Evolutionary conservation across 2,113 vertebrate genomes (phyloP), one percentile per base, ranked within the genome.

Genomic region (Etia nguti): DNA sequence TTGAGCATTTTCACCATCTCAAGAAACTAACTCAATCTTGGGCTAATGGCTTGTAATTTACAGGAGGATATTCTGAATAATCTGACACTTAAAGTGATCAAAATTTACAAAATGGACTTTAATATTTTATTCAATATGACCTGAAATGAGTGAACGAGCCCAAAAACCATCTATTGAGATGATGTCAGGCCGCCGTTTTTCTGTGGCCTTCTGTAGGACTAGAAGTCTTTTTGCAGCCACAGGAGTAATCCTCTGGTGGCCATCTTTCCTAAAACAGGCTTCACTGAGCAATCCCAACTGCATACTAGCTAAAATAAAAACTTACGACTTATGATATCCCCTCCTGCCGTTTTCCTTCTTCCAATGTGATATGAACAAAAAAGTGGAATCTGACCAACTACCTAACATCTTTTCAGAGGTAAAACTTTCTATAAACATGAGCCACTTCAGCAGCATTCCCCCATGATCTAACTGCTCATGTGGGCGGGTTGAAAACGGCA

Each of bases 401-500:
- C 2, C 20, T 20, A 6, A 6, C 20, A 4, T 81, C 4, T 52
- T 79, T 52, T 91, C 54, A 52, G 24, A 82, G 46, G 86, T 34
- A 54, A 57, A 90, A 88, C 55, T 81, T 91, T 62, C 68, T 48
- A 77, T 29, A 77, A 82, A 79, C 55, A 79, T 1, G 24, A 55
- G 26, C 65, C 80, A 84, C 80, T 84, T 52, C 50, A 87, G 54
- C 80, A 62, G 60, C 84, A 22, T 46, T 43, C 24, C 83, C 56
- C 48, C 24, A 31, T 85, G 83, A 90, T 83, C 85, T 26, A 57
- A 84, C 79, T 41, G 81, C 34, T 80, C 48, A 52, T 12, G 85
- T 90, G 83, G 91, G 90, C 36, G 79, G 29, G 52, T 3, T 84
- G 43, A 83, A 91, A 77, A 84, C 91, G 68, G 55, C 50, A 84